phyloP scores from a whole-genome alignment of 2,888 invertebrate species.

The Agrotis ipsilon region DNA sequence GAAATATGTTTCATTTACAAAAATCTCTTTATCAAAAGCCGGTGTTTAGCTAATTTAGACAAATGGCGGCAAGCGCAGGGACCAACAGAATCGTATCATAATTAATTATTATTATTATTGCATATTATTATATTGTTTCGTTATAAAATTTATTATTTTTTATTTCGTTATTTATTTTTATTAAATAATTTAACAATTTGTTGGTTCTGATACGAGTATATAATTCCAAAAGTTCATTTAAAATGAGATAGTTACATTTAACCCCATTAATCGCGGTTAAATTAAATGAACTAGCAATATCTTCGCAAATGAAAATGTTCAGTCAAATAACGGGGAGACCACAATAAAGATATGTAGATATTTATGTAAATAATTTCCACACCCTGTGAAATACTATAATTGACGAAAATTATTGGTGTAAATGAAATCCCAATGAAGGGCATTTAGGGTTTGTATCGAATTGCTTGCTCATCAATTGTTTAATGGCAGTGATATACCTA shows the following conservation, averaged over 20 bases:
- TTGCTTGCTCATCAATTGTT: slow-evolving; percentile 66
- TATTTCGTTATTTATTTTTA: slow-evolving; percentile 55
- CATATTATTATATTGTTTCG: slow-evolving; percentile 48
- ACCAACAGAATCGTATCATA: slow-evolving; percentile 48
- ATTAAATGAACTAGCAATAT: slow-evolving; percentile 53
- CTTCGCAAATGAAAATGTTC: slow-evolving; percentile 53
- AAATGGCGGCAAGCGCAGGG: slow-evolving; percentile 59
- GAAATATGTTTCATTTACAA: slow-evolving; percentile 58
- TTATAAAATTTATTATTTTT: slow-evolving; percentile 63
- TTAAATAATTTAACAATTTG: slow-evolving; percentile 61
- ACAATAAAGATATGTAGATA: slow-evolving; percentile 81
- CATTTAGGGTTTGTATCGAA: slow-evolving; percentile 71
- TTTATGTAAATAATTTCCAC: slow-evolving; percentile 80
- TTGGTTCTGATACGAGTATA: slow-evolving; percentile 67
- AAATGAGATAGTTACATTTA: slow-evolving; percentile 61
- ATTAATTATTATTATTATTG: slow-evolving; percentile 45
- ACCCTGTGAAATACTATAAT: slow-evolving; percentile 89
- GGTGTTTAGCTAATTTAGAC: slow-evolving; percentile 55
- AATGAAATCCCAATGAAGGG: slow-evolving; percentile 79
- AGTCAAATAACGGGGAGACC: slow-evolving; percentile 58
- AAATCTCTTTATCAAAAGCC: slow-evolving; percentile 63
- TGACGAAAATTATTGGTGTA: slow-evolving; percentile 88
- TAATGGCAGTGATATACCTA: slow-evolving; percentile 52
- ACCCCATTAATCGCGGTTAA: slow-evolving; percentile 51
- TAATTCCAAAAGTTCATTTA: slow-evolving; percentile 57